Evolutionary conservation across 2,888 invertebrate genomes (phyloP), one percentile per base, ranked within the genome.

Genomic region (Tillus elongatus): DNA sequence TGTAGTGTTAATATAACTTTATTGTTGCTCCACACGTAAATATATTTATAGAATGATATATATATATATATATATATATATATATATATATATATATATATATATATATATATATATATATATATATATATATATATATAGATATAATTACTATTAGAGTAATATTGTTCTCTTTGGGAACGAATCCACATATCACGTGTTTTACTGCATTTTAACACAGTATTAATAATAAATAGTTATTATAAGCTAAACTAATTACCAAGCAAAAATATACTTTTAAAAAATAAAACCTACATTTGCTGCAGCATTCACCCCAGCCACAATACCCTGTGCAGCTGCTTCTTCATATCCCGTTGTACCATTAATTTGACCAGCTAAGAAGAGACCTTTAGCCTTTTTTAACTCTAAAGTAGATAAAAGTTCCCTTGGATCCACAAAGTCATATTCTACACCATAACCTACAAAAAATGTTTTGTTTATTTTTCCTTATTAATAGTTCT

Each of bases 321-420:
- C 57, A 26, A 91, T 71, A 9, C 90, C 91, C 64, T 92, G 92
- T 0, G 85, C 81, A 1, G 90, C 91, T 4, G 92, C 92, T 63
- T 92, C 91, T 67, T 92, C 91, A 59, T 92, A 92, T 0, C 91
- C 88, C 1, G 88, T 88, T 0, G 88, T 88, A 3, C 91, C 92
- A 66, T 92, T 92, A 41, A 92, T 88, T 67, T 92, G 92, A 1
- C 92, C 92, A 30, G 91, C 90, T 43, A 92, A 72, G 62, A 77
- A 92, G 6, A 92, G 67, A 27, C 79, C 75, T 1, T 68, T 54
- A 3, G 90, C 71, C 49, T 69, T 72, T 51, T 77, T 77, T 0
- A 89, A 84, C 64, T 91, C 87, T 37, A 92, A 65, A 2, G 77
- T 74, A 2, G 72, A 68, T 38, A 70, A 74, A 13, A 92, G 58